These are phyloP conservation scores for Picathartes gymnocephalus DNA, from an alignment of 2,113 vertebrate genomes.

Conservation along the genomic window DNA sequence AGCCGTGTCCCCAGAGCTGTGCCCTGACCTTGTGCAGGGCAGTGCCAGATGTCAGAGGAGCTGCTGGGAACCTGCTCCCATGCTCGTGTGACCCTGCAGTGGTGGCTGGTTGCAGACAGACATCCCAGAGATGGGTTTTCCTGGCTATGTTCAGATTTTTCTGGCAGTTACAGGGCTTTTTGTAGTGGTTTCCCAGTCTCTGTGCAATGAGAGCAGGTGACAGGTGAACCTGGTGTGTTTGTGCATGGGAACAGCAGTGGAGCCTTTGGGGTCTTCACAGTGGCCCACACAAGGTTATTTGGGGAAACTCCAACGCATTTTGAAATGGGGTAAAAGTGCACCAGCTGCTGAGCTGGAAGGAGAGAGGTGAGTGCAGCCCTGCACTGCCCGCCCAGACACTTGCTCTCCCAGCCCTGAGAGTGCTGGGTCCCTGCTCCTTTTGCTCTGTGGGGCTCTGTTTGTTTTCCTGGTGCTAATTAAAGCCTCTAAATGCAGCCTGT, in stretches of 20 bases:
- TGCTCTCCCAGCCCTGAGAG: background rate
- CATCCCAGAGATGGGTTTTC: background rate
- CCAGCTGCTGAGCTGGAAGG: background rate
- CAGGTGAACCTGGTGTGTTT: rapidly evolving
- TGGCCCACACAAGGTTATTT: rapidly evolving
- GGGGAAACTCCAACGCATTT: background rate
- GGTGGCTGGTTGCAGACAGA: background rate
- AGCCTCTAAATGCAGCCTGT: background rate
- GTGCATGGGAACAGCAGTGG: background rate
- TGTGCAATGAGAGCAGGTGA: background rate
- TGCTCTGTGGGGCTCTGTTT: background rate
- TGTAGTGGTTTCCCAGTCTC: background rate
- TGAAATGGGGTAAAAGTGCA: background rate
- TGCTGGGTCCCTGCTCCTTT: background rate
- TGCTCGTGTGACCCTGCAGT: rapidly evolving
- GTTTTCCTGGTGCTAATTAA: conserved; percentile 3
- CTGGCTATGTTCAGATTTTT: background rate
- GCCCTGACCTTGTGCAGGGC: background rate
- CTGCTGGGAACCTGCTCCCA: rapidly evolving
- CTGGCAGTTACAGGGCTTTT: background rate
- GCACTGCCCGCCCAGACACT: background rate
- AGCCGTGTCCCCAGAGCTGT: rapidly evolving
- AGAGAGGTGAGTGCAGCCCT: background rate
- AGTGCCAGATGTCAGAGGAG: background rate
- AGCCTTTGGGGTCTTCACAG: background rate